Base-by-base conservation (phyloP, 2,113 vertebrate species). In the Athene noctua region DNA sequence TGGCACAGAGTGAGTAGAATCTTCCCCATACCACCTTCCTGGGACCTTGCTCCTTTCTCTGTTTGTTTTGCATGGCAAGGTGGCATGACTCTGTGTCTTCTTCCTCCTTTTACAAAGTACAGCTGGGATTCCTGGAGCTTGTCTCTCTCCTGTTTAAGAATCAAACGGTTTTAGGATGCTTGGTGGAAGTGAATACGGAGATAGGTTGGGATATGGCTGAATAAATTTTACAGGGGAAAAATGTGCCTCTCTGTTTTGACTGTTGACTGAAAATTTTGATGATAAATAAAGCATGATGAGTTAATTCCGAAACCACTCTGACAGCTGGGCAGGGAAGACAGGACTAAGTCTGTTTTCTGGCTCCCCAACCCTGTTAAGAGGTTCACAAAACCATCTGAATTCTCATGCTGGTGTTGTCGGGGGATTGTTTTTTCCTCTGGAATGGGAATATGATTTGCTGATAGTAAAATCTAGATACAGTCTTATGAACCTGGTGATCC, bases 241-340 rank as follows among this genome's bases (percentile, higher is more conserved):
- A 72, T 83, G 44, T 90, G 34, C 67, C 30, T 87, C 72, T 97
- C 68, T 80, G 13, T 65, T 94, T 83, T 92, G 82, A 42, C 63
- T 85, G 63, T 95, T 95, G 87, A 65, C 87, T 95, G 89, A 94
- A 91, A 78, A 85, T 71, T 82, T 71, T 92, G 75, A 36, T 94
- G 95, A 72, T 95, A 89, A 94, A 91, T 96, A 94, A 95, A 88
- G 80, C 30, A 61, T 91, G 83, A 92, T 93, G 78, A 78, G 59
- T 93, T 96, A 92, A 91, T 94, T 94, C 92, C 71, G 54, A 91
- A 92, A 92, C 57, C 63, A 79, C 66, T 65, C 58, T 90, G 84
- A 82, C 74, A 91, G 90, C 92, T 96, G 84, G 34, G 58, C 87
- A 93, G 70, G 54, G 73, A 91, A 82, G 62, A 85, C 78, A 78